Evolutionary conservation across 2,797 vertebrate genomes (phyloP).

Genomic region (Lacerta agilis): DNA sequence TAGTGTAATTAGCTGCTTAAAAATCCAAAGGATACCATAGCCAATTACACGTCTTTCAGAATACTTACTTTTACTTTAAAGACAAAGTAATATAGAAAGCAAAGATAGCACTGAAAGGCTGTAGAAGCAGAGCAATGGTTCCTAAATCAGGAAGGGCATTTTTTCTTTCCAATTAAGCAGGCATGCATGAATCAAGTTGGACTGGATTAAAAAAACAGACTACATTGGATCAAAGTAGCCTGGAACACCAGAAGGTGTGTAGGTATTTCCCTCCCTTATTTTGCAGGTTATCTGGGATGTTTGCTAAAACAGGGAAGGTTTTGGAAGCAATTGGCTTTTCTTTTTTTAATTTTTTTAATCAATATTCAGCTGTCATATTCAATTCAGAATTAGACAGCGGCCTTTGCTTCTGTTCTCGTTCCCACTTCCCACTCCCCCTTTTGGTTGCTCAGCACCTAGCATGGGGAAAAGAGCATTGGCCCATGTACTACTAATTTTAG

Average conservation of each 20-base stretch:
- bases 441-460: not conserved
- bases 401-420: not conserved
- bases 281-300: not conserved
- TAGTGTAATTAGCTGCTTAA: not conserved
- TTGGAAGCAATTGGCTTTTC: too few relatives aligned
- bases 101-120: too few relatives aligned
- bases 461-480: not conserved
- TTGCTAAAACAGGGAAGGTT: too few relatives aligned
- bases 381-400: not conserved
- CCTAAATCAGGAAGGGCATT: too few relatives aligned
- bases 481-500: not conserved
- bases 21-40: not conserved
- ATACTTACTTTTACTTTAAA: not conserved
- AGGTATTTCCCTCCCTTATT: not conserved
- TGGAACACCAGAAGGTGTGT: not conserved
- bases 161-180: too few relatives aligned
- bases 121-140: too few relatives aligned
- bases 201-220: not conserved
- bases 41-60: not conserved
- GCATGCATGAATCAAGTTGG: too few relatives aligned
- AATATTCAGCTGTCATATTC: not conserved
- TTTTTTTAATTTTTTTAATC: too few relatives aligned
- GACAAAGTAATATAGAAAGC: too few relatives aligned
- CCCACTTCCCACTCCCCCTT: not conserved
- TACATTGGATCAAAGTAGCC: not conserved